Base-by-base conservation (phyloP, 2,113 vertebrate genomes). In the Meles meles region DNA sequence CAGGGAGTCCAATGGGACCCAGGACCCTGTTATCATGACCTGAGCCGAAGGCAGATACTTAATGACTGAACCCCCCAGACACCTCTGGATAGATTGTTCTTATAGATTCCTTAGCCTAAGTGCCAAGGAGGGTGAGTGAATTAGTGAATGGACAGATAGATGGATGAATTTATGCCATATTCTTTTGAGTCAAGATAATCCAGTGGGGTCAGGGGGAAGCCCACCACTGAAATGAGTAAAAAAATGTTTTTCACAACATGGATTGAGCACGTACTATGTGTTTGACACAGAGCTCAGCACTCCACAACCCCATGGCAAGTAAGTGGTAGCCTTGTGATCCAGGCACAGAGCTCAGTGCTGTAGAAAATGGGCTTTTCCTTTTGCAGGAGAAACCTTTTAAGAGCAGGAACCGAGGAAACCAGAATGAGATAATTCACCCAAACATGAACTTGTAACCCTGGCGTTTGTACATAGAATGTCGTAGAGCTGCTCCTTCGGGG, bases 111-210 rank as follows among this genome's bases (percentile, higher is more conserved):
- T 9, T 34, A 79, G 12, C 55, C 29, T 1, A 34, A 82, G 5
- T 84, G 27, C 92, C 88, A 42, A 65, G 10, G 86, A 93, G 37
- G 52, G 4, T 25, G 69, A 79, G 23, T 34, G 20, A 67, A 15
- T 11, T 47, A 55, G 37, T 47, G 55, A 23, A 55, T 31, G 25
- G 67, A 31, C 55, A 1, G 39, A 15, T 27, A 39, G 84, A 29
- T 83, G 59, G 47, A 29, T 83, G 59, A 42, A 29, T 92, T 55
- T 90, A 13, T 85, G 44, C 63, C n/a, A 55, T 82, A 91, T 97
- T 67, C 31, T 93, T 94, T 94, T 88, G 57, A 87, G 77, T 76
- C 29, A 89, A 87, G 44, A 13, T 90, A 90, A 65, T 96, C 72
- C 20, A 52, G 15, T 96, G 39, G 7, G 55, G 55, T 21, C 7